Percentiles rank a stretch among this genome's conserved stretches.
phyloP scores from a whole-genome alignment of 1,140 invertebrate genomes.

The Ips typographus region DNA sequence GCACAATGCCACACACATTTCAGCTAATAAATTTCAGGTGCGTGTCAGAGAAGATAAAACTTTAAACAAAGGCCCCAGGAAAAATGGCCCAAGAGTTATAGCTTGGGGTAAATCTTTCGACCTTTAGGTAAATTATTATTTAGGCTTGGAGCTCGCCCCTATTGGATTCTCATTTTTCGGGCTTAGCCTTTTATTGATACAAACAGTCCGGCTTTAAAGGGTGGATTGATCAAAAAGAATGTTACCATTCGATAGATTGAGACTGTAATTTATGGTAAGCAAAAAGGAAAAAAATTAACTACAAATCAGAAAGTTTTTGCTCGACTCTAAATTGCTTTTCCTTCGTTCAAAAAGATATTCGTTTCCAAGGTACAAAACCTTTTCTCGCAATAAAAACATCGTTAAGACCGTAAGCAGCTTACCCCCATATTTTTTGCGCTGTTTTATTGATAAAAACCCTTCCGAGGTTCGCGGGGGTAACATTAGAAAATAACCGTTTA shows the following conservation, averaged over 20 bases:
- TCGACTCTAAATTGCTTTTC: not conserved
- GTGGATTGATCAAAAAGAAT: slow-evolving; percentile 6
- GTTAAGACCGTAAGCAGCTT: slow-evolving; percentile 11
- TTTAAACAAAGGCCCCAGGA: slow-evolving; percentile 11
- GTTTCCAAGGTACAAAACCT: slow-evolving; percentile 10
- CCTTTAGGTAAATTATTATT: slow-evolving; percentile 13
- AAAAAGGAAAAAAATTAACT: too few species aligned
- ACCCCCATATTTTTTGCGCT: slow-evolving; percentile 17
- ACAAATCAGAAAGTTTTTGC: too few species aligned
- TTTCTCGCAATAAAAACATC: slow-evolving; percentile 15
- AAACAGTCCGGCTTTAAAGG: slow-evolving; percentile 8
- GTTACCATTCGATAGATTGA: not conserved
- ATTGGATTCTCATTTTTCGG: slow-evolving; percentile 14
- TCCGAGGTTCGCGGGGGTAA: not conserved
- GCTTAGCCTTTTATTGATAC: slow-evolving; percentile 14
- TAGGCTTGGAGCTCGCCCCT: not conserved
- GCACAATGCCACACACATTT: slow-evolving; percentile 7
- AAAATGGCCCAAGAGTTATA: slow-evolving; percentile 14
- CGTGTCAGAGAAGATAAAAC: slow-evolving; percentile 13
- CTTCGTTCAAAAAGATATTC: slow-evolving; percentile 1
- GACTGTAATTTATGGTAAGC: not conserved
- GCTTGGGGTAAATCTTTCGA: slow-evolving; percentile 3
- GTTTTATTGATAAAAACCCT: slow-evolving; percentile 14
- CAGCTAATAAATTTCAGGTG: slow-evolving; percentile 13
- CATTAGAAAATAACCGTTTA: slow-evolving; percentile 19